Evolutionary conservation across 2,888 invertebrate species (phyloP).

Genomic region (Brenthis hecate): DNA sequence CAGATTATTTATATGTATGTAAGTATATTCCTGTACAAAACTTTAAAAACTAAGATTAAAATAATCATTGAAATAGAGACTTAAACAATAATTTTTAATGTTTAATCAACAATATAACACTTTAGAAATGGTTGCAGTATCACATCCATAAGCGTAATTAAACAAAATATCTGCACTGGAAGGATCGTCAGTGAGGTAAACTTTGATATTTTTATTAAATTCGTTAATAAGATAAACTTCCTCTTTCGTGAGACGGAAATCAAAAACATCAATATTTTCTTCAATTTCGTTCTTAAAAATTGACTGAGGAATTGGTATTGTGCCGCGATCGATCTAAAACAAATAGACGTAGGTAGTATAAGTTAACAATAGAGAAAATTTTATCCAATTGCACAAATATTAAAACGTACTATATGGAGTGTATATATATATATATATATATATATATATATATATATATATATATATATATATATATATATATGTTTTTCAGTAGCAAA

Average conservation of each 20-base stretch:
- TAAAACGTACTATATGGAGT: not conserved
- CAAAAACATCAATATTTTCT: slow-evolving; percentile 81
- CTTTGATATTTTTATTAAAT: slow-evolving; percentile 62
- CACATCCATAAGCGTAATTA: slow-evolving; percentile 4
- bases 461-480: too few species aligned
- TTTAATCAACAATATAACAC: not conserved
- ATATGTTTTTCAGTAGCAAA: too few species aligned
- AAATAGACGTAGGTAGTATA: slow-evolving; percentile 12
- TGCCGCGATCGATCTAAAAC: slow-evolving; percentile 76
- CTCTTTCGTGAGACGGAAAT: slow-evolving; percentile 74
- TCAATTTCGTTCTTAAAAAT: slow-evolving; percentile 77
- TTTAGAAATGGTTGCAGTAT: not conserved
- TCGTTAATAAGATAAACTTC: slow-evolving; percentile 77
- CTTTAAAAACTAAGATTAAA: too few species aligned
- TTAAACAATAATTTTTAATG: not conserved
- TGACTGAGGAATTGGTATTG: slow-evolving; percentile 83
- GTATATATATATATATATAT: not conserved
- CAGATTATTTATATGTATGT: too few species aligned
- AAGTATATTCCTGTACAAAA: too few species aligned
- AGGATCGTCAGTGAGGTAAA: not conserved
- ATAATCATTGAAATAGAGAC: too few species aligned
- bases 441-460: not conserved
- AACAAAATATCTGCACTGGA: not conserved
- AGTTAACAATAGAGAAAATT: not conserved
- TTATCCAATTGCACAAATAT: not conserved